Base-by-base conservation (phyloP, 2,888 invertebrate genomes). In the Eurytoma californica region DNA sequence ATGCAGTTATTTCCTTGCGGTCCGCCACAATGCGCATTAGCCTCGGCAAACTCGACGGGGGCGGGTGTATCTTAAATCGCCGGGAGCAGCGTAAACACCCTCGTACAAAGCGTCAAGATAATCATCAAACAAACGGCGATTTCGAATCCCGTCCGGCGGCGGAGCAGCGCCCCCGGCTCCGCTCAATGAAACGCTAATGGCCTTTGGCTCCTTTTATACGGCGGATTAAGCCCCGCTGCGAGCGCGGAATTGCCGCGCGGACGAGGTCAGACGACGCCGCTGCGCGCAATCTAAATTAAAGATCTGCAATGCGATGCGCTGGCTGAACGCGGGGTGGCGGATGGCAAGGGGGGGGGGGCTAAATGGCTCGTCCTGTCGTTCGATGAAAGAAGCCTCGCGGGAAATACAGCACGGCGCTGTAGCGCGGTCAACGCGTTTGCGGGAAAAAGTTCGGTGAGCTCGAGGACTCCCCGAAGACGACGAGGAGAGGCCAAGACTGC, bases 281-380 rank as follows among this genome's bases (percentile, higher is more conserved):
- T 16, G 14, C n/a, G 39, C 57, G 55, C 51, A 49, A 77, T 77
- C 77, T 77, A 77, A 77, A 77, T 77, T 77, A 77, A 77, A 72
- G 53, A 77, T 77, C 72, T 66, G 39, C 39, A 24, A 47, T 47
- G 57, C 28, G 39, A 20, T 16, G 30, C 68, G 5, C 9, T 4
- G n/a, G 14, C 14, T 24, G 3, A 57, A 20, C 18, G 18, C n/a
- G 55, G 13, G n/a, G 53, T 28, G 61, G 28, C 30, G 39, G 63
- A 18, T 30, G 16, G n/a, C 14, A n/a, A 7, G 18, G 2, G 51
- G 14, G 39, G 3, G 39, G 7, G 39, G 39, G 39, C 4, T 39
- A 39, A 39, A 39, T 39, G 39, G 39, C 7, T 39, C 39, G 7
- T 39, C 39, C 39, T 39, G 39, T 7, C 39, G 7, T 7, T 14